Percentiles rank a stretch among this genome's conserved stretches.
phyloP scores from a whole-genome alignment of 1,140 invertebrate genomes.

The Cherax quadricarinatus region DNA sequence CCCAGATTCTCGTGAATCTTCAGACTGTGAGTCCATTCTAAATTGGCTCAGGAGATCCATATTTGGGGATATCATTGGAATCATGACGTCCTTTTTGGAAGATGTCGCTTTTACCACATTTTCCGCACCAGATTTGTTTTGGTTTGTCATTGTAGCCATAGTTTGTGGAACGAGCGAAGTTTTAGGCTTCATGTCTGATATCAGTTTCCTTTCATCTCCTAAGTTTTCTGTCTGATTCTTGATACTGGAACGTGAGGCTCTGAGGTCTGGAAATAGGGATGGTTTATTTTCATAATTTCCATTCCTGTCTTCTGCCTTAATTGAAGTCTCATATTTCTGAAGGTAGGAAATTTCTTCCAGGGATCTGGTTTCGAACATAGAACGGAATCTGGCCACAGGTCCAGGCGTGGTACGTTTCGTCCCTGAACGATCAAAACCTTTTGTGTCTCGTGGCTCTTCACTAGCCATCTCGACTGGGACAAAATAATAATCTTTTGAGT shows the following conservation, averaged over 20 bases:
- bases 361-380: conserved; percentile 47
- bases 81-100: background rate
- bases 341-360: conserved; percentile 45
- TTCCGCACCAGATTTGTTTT: background rate
- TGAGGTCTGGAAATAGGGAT: too few relatives aligned
- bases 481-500: background rate
- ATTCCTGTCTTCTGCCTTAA: background rate
- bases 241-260: too few relatives aligned
- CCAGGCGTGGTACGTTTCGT: background rate
- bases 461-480: background rate
- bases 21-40: conserved; percentile 16
- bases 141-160: background rate
- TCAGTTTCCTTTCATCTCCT: background rate
- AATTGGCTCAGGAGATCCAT: conserved; percentile 37
- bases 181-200: background rate
- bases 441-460: background rate
- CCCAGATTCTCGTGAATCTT: background rate
- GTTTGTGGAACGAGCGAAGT: background rate
- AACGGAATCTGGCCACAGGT: conserved; percentile 36
- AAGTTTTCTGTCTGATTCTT: too few relatives aligned
- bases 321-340: background rate
- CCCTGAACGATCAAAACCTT: background rate
- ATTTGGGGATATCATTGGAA: conserved; percentile 46
- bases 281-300: background rate
- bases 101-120: conserved; percentile 1